These are phyloP conservation scores for Ceyx melanurus DNA, from an alignment of 2,113 vertebrate genomes.

Conservation along the genomic window DNA sequence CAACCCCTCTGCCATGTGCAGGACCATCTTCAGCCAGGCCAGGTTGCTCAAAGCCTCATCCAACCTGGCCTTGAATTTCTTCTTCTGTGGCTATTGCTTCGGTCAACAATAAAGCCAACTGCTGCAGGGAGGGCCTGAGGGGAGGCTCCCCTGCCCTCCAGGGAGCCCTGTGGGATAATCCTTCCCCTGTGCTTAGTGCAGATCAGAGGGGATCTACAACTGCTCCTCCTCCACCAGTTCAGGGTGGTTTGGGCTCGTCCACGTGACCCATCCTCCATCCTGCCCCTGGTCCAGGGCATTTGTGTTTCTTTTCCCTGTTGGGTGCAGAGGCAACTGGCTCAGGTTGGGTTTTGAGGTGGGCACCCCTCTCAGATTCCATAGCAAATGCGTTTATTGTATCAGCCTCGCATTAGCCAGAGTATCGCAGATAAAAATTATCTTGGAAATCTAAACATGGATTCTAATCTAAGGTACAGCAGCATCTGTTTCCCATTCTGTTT, in stretches of 20 bases:
- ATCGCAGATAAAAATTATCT: constrained; percentile 57
- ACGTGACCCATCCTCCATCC: not conserved
- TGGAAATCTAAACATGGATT: constrained; percentile 55
- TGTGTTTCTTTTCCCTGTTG: constrained; percentile 20
- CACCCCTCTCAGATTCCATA: not conserved
- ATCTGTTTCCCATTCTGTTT: constrained; percentile 73
- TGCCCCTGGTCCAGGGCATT: rapidly evolving
- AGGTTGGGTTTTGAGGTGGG: not conserved
- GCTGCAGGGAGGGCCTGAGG: not conserved
- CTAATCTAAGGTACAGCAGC: constrained; percentile 63
- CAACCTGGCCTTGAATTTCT: not conserved
- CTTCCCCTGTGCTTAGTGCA: not conserved
- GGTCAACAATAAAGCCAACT: not conserved
- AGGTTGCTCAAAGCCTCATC: not conserved
- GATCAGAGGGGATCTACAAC: not conserved
- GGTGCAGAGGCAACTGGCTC: not conserved
- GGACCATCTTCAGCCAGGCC: not conserved
- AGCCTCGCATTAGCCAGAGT: constrained; percentile 22
- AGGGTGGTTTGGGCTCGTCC: not conserved
- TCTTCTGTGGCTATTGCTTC: not conserved
- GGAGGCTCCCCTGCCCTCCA: rapidly evolving
- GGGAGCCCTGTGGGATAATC: rapidly evolving
- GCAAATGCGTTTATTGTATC: constrained; percentile 52
- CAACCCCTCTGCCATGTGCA: not conserved
- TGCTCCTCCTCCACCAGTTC: not conserved